Base-by-base conservation (phyloP, 1,140 invertebrate species). In the Polypedilum vanderplanki region DNA sequence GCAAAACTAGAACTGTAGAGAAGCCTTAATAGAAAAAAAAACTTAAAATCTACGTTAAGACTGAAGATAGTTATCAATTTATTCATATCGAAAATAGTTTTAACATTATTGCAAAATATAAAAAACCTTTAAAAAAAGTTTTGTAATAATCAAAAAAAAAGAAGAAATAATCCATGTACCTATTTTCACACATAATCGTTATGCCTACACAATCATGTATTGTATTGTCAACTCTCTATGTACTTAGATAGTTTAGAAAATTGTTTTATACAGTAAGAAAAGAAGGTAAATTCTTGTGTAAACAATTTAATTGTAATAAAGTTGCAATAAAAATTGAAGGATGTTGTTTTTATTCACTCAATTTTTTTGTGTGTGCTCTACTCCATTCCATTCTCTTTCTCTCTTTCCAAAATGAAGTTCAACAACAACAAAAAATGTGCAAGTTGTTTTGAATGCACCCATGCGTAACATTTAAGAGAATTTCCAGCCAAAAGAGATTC, bases 171-270 rank as follows among this genome's bases (percentile, higher is more conserved):
- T 57, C 46, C 46, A 57, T 57, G 46, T 57, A 57, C 46, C 46
- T 57, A 57, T 57, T 57, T 57, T 57, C 46, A 57, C 46, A 57
- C 46, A n/a, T 57, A 57, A 57, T 57, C 46, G n/a, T 57, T 57
- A 57, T 57, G 46, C 15, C 46, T 57, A 57, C 46, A 57, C 46
- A 57, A 57, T 57, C 46, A 57, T 57, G 12, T 57, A 57, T 57
- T 57, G 12, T 57, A 57, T 57, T 57, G 46, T 57, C 46, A 57
- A 57, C 12, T 57, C 15, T 33, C 24, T 33, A 33, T 57, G 46
- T 57, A 57, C 46, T 57, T 57, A 57, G 46, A n/a, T 57, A 57
- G 46, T n/a, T 57, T 57, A 57, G 46, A 57, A n/a, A 57, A 57
- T 57, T 57, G 46, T 57, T 57, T 57, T 46, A n/a, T 57, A 57